These are phyloP conservation scores for Corbicula japonica DNA, from an alignment of 2,888 invertebrate species.

Conservation along the genomic window DNA sequence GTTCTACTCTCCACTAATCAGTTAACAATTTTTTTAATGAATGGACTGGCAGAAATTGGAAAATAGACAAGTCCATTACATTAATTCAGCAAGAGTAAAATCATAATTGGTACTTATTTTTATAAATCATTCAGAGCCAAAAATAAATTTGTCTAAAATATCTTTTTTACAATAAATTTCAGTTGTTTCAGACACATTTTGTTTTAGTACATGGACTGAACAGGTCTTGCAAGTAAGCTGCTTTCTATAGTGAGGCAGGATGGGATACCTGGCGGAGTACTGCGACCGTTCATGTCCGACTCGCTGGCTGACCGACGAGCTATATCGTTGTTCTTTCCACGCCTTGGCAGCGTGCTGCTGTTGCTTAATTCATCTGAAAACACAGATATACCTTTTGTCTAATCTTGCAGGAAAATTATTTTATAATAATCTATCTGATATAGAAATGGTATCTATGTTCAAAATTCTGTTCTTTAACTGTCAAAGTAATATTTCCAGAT, in stretches of 20 bases:
- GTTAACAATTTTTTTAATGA: too few species aligned
- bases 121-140: too few species aligned
- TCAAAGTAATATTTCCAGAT: too few species aligned
- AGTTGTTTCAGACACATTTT: background rate
- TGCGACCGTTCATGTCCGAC: slow-evolving; percentile 78
- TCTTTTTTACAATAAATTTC: background rate
- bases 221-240: background rate
- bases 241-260: slow-evolving; percentile 19
- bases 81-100: too few species aligned
- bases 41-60: too few species aligned
- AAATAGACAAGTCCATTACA: too few species aligned
- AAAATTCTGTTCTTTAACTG: too few species aligned
- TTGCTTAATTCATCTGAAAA: slow-evolving; percentile 59
- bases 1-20: too few species aligned
- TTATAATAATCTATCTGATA: too few species aligned
- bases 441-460: too few species aligned
- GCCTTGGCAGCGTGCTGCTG: slow-evolving; percentile 75
- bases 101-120: too few species aligned
- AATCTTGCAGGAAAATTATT: too few species aligned
- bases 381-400: background rate
- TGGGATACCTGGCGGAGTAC: slow-evolving; percentile 71
- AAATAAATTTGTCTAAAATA: background rate
- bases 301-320: slow-evolving; percentile 79
- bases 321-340: slow-evolving; percentile 72
- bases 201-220: background rate